These are phyloP conservation scores for Cyrtorhinus lividipennis DNA, from an alignment of 1,140 invertebrate genomes.

Conservation along the genomic window DNA sequence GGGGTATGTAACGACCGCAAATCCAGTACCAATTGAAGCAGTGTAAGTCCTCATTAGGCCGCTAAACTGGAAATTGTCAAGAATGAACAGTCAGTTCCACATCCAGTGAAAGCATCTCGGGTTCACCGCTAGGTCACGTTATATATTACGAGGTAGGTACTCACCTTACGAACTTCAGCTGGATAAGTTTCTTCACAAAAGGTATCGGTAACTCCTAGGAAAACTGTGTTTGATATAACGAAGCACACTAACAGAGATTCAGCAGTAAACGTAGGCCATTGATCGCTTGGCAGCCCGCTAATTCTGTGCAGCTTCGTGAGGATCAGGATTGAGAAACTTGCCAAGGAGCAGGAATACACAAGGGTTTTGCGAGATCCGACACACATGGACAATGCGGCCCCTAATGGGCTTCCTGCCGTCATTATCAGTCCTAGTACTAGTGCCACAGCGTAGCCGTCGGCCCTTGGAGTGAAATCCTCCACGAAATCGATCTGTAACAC, in stretches of 20 bases:
- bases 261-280: neutral
- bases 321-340: neutral
- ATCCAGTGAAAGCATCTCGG: too few relatives aligned
- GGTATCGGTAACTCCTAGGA: neutral
- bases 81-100: too few relatives aligned
- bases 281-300: neutral
- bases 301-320: neutral
- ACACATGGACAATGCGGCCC: neutral
- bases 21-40: too few relatives aligned
- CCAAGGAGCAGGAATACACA: neutral
- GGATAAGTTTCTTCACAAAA: too few relatives aligned
- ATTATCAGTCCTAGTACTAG: neutral
- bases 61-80: too few relatives aligned
- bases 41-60: too few relatives aligned
- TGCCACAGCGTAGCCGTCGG: neutral
- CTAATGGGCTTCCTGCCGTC: neutral
- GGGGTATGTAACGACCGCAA: too few relatives aligned
- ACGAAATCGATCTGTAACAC: neutral
- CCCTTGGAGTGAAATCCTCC: neutral
- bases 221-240: neutral
- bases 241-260: neutral
- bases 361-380: neutral
- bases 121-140: too few relatives aligned
- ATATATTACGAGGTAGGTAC: too few relatives aligned
- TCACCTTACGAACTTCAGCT: too few relatives aligned